These are phyloP conservation scores for Metridium senile DNA, from an alignment of 92 coral and sea anemone genomes.

Conservation along the genomic window DNA sequence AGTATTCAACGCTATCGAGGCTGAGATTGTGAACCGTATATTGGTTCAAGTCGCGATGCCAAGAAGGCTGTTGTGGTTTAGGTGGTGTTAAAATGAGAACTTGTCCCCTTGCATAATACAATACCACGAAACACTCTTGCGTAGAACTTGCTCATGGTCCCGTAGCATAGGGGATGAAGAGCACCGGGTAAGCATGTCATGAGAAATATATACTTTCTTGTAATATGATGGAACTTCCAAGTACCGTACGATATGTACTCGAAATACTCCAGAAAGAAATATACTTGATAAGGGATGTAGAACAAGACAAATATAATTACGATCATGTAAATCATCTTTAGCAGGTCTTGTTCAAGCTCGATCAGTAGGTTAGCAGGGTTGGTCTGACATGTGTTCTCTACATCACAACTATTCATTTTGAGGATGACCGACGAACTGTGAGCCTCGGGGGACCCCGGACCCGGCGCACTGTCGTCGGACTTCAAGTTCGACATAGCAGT, in stretches of 20 bases:
- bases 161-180: constrained; percentile 63
- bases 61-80: too few relatives aligned
- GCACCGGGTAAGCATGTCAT: constrained; percentile 60
- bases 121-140: constrained; percentile 56
- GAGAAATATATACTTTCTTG: constrained; percentile 36
- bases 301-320: constrained; percentile 43
- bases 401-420: neutral
- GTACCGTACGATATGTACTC: neutral
- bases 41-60: too few relatives aligned
- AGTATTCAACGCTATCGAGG: too few relatives aligned
- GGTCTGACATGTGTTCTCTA: neutral
- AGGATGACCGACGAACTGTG: neutral
- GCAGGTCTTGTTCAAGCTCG: constrained; percentile 47
- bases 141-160: constrained; percentile 63
- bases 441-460: neutral
- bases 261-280: constrained; percentile 39
- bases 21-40: too few relatives aligned
- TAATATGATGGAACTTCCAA: constrained; percentile 28
- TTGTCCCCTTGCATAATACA: constrained; percentile 29
- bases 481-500: constrained; percentile 1
- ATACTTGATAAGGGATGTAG: constrained; percentile 57
- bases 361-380: neutral
- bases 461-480: neutral
- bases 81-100: too few relatives aligned
- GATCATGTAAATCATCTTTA: constrained; percentile 53